A percentile compares a stretch with the other conserved stretches of the same genome.
phyloP scores from a whole-genome alignment of 2,797 vertebrate species.

The Cynopterus sphinx region DNA sequence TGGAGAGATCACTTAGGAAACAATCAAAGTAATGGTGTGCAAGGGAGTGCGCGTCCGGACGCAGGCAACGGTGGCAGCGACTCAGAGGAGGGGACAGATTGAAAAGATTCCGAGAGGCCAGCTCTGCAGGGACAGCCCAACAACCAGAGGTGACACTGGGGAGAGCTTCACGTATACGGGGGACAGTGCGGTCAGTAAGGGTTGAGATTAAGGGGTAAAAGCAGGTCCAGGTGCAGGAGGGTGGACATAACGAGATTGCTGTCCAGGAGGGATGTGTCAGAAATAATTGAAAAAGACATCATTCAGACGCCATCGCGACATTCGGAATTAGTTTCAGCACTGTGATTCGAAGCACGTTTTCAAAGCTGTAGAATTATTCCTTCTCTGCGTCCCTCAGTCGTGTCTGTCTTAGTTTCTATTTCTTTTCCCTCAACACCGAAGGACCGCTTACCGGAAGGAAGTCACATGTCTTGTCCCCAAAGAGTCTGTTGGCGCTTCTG shows the following conservation, averaged over 20 bases:
- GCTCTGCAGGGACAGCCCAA: not conserved
- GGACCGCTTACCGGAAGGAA: constrained; percentile 89
- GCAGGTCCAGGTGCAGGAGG: not conserved
- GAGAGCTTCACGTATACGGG: rapidly evolving
- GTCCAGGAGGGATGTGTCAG: not conserved
- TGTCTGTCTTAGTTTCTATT: not conserved
- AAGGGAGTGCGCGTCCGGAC: not conserved
- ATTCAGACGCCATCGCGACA: not conserved
- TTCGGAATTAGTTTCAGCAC: not conserved
- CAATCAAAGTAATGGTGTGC: not conserved
- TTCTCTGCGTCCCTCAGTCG: not conserved
- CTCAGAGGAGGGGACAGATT: not conserved
- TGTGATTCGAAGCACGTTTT: not conserved
- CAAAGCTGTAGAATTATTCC: not conserved
- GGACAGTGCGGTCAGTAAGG: not conserved
- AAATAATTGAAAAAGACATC: not conserved
- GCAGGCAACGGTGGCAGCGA: not conserved
- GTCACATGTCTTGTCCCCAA: constrained; percentile 91
- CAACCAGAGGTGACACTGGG: not conserved
- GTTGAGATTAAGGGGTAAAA: rapidly evolving
- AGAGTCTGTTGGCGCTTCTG: constrained; percentile 92
- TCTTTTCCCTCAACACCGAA: not conserved
- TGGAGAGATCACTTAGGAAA: not conserved
- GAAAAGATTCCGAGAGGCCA: not conserved
- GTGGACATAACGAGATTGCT: not conserved